These are phyloP conservation scores for Eonycteris spelaea DNA, from an alignment of 2,113 vertebrate genomes.

Conservation along the genomic window DNA sequence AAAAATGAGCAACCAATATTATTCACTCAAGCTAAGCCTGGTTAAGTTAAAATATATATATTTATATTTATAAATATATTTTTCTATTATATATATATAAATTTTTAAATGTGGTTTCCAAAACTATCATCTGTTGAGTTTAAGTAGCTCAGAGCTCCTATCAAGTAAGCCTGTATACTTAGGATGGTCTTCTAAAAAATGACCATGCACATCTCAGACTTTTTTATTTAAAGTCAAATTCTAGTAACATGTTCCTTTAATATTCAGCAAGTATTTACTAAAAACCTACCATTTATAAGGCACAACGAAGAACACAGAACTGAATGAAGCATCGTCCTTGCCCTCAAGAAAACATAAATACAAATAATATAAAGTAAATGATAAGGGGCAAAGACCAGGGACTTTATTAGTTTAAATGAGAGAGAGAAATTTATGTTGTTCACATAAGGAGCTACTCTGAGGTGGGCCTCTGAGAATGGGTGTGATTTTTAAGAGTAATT, in stretches of 20 bases:
- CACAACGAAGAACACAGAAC: background rate
- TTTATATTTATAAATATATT: background rate
- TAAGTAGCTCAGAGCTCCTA: background rate
- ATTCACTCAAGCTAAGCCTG: background rate
- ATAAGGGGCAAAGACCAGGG: background rate
- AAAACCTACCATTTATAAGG: background rate
- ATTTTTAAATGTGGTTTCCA: background rate
- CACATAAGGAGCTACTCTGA: background rate
- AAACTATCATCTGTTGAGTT: background rate
- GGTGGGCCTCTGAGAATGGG: background rate
- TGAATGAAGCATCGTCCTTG: background rate
- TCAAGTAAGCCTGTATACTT: background rate
- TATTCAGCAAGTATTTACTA: background rate
- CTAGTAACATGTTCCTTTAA: background rate
- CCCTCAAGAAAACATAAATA: background rate
- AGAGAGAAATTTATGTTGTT: background rate
- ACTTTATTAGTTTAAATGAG: background rate
- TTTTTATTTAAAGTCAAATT: conserved; percentile 5
- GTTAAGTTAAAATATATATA: background rate
- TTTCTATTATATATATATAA: background rate
- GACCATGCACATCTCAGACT: background rate
- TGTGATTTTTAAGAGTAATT: background rate
- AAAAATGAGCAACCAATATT: background rate
- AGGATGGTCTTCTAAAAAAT: background rate
- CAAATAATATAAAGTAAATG: background rate